Percentiles rank a stretch among this genome's conserved stretches.
Evolutionary conservation across 1,140 invertebrate species (phyloP).

Genomic region (Scylla paramamosain): DNA sequence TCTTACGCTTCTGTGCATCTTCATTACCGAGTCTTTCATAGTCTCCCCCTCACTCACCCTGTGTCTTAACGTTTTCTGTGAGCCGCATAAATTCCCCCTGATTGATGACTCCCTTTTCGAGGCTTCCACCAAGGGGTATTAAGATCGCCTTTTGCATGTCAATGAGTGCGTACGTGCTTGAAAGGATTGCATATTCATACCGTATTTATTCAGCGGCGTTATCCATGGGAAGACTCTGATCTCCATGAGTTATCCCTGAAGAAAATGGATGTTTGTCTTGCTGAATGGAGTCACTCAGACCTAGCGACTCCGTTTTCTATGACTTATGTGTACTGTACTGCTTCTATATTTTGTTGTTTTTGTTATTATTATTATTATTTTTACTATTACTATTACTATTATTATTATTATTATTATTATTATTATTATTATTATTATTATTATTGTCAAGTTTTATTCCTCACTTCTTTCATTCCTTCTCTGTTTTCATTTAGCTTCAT

Average conservation of each 20-base stretch:
- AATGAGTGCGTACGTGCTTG: neutral
- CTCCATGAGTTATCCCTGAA: too few relatives aligned
- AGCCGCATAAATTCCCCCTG: neutral
- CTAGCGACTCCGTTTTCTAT: too few relatives aligned
- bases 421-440: neutral
- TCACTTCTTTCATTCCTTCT: neutral
- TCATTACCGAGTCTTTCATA: neutral
- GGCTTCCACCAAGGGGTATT: neutral
- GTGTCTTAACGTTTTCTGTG: neutral
- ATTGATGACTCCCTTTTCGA: neutral
- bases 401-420: too few relatives aligned
- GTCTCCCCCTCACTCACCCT: neutral
- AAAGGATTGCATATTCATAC: too few relatives aligned
- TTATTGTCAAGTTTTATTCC: too few relatives aligned
- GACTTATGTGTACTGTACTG: too few relatives aligned
- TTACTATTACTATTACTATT: too few relatives aligned
- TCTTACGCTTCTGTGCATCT: neutral
- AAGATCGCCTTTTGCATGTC: neutral
- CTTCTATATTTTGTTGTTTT: too few relatives aligned
- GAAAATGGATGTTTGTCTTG: too few relatives aligned
- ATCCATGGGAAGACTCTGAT: neutral
- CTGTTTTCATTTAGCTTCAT: neutral
- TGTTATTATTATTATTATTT: neutral
- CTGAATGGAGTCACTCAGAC: too few relatives aligned
- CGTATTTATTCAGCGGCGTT: too few relatives aligned